These are phyloP conservation scores for Aurelia coerulea DNA, from an alignment of 30 jellyfish, hydroid and myxozoan species.

Conservation along the genomic window DNA sequence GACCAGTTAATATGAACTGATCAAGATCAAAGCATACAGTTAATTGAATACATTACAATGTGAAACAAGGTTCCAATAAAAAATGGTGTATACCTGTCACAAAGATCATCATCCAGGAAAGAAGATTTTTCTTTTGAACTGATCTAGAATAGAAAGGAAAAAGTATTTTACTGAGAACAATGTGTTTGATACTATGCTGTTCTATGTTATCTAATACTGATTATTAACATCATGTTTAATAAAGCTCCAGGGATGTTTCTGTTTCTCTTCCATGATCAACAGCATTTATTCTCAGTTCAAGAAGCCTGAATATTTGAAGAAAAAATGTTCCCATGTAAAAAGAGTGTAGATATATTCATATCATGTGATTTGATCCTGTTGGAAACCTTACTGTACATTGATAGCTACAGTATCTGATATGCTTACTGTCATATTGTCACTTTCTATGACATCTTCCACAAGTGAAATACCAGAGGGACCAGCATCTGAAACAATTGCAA, in stretches of 20 bases:
- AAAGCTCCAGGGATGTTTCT: not conserved
- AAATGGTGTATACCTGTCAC: constrained; percentile 2
- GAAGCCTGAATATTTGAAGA: constrained; percentile 3
- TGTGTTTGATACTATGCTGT: constrained; percentile 12
- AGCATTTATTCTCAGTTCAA: constrained; percentile 10
- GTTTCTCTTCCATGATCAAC: constrained; percentile 6
- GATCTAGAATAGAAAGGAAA: constrained; percentile 13
- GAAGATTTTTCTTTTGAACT: constrained; percentile 25
- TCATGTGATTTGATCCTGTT: constrained; percentile 26
- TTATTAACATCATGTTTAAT: constrained; percentile 6
- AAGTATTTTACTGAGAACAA: constrained; percentile 3
- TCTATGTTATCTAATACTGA: constrained; percentile 12
- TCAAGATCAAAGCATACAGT: constrained; percentile 10
- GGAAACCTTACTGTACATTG: constrained; percentile 18
- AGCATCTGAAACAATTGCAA: constrained; percentile 18
- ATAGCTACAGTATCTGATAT: constrained; percentile 7
- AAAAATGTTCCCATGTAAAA: constrained; percentile 3
- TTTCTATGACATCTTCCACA: constrained; percentile 18
- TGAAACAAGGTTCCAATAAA: constrained; percentile 14
- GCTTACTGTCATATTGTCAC: constrained; percentile 29
- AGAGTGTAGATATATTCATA: constrained; percentile 21
- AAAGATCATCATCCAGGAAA: constrained; percentile 28
- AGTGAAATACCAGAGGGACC: constrained; percentile 33
- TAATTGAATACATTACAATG: constrained; percentile 15
- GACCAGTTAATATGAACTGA: constrained; percentile 2